Evolutionary conservation across 2,797 vertebrate genomes (phyloP).

Genomic region (Anisognathus igniventris): DNA sequence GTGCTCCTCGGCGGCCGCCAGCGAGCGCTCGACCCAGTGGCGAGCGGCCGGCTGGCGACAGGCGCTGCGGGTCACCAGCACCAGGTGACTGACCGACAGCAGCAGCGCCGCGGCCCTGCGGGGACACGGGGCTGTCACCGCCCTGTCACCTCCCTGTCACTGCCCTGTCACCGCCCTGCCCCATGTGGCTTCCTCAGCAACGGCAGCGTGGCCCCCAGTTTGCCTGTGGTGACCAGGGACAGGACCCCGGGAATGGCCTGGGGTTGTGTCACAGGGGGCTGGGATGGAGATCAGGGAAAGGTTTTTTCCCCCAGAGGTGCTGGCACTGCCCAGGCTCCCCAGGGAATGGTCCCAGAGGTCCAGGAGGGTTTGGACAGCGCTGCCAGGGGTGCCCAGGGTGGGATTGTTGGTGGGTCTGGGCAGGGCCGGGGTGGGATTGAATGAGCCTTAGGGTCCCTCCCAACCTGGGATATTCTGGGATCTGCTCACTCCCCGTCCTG

Average conservation of each 20-base stretch:
- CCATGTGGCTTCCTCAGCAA: neutral
- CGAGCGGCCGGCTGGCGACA: slow-evolving; percentile 89
- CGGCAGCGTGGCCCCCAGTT: neutral
- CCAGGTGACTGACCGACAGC: slow-evolving; percentile 92
- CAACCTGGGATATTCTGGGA: neutral
- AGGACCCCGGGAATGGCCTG: neutral
- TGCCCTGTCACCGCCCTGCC: neutral
- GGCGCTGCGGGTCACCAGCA: slow-evolving; percentile 92
- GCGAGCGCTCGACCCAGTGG: slow-evolving; percentile 94
- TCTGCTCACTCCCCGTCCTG: fast-evolving
- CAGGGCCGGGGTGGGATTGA: neutral
- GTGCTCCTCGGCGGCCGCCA: slow-evolving; percentile 90
- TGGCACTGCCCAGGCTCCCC: neutral
- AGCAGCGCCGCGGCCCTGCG: slow-evolving; percentile 89
- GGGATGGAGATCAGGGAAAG: neutral
- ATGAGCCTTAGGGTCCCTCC: neutral
- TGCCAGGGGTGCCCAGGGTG: neutral
- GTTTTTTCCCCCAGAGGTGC: neutral
- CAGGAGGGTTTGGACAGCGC: fast-evolving
- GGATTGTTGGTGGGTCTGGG: fast-evolving
- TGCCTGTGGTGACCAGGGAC: neutral
- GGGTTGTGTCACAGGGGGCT: neutral
- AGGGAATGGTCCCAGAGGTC: neutral
- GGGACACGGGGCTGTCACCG: neutral
- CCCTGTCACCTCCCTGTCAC: neutral